Evolutionary conservation across 2,888 invertebrate species (phyloP).

Genomic region (Brachyopa scutellaris): DNA sequence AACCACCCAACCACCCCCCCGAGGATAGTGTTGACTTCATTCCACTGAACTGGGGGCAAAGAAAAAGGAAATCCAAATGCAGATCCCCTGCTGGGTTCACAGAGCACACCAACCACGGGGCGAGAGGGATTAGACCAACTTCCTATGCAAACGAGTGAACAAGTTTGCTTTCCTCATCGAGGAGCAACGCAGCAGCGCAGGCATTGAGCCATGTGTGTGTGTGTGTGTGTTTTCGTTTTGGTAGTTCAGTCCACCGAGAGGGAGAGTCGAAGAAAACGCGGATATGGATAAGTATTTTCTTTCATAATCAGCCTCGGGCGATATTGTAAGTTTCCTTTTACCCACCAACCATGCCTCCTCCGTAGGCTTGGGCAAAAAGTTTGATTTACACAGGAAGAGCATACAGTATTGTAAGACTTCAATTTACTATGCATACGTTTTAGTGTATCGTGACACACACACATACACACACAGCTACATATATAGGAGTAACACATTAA

Average conservation of each 20-base stretch:
- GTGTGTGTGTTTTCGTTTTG: no score
- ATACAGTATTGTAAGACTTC: slow-evolving; percentile 61
- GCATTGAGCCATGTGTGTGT: slow-evolving; percentile 12
- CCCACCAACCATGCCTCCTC: background rate
- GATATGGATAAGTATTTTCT: slow-evolving; percentile 61
- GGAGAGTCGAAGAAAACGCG: slow-evolving; percentile 1
- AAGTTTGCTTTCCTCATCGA: slow-evolving; percentile 21
- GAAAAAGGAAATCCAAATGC: slow-evolving; percentile 39
- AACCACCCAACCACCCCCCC: background rate
- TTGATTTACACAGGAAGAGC: slow-evolving; percentile 64
- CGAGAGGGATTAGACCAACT: slow-evolving; percentile 46
- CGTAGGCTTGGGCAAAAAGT: slow-evolving; percentile 43
- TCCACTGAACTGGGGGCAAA: slow-evolving; percentile 5
- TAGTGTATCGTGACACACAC: background rate
- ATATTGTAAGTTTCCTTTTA: slow-evolving; percentile 19
- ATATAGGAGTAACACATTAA: background rate
- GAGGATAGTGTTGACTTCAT: slow-evolving; percentile 30
- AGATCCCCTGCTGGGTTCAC: slow-evolving; percentile 32
- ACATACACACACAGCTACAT: background rate
- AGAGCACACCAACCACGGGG: slow-evolving; percentile 23
- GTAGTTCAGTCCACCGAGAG: slow-evolving; percentile 21
- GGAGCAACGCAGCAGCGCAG: no score
- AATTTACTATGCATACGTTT: slow-evolving; percentile 69
- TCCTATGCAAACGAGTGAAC: slow-evolving; percentile 49
- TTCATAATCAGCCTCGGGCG: slow-evolving; percentile 61